Conservation (phyloP, 2,888 invertebrate species). For the Zhuqinia jingwanae region DNA sequence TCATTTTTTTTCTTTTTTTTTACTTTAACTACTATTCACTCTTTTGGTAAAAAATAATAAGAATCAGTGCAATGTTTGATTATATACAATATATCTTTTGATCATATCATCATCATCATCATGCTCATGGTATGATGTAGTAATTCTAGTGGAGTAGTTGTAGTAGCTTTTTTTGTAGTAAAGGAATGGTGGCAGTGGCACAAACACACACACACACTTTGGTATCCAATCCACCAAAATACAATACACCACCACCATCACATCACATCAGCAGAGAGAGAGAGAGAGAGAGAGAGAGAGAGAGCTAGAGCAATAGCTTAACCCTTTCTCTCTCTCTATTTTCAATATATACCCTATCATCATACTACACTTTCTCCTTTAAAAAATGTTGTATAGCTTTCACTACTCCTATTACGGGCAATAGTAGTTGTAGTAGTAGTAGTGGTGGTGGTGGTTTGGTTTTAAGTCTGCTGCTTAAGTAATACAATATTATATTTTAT, state of each 20-base stretch:
- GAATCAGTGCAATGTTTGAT: conserved; percentile 41
- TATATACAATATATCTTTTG: conserved; percentile 13
- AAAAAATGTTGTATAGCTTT: conserved; percentile 27
- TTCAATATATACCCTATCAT: no score
- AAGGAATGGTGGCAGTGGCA: conserved; percentile 41
- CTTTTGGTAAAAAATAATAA: conserved; percentile 26
- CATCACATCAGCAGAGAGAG: background rate
- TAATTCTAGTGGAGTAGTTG: conserved; percentile 28
- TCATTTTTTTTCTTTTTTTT: conserved; percentile 21
- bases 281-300: no score
- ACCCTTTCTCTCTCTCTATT: no score
- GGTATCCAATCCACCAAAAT: conserved; percentile 17
- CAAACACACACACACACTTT: background rate
- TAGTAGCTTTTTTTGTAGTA: conserved; percentile 16
- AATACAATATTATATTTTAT: no score
- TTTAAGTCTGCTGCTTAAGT: no score
- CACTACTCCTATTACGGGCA: background rate
- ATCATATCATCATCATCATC: no score
- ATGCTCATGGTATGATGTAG: conserved; percentile 11
- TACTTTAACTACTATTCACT: conserved; percentile 40
- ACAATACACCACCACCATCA: conserved; percentile 20
- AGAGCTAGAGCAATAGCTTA: no score
- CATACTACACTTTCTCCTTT: conserved; percentile 8
- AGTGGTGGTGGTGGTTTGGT: background rate
- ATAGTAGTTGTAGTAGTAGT: no score